These are phyloP conservation scores for Perca fluviatilis DNA, from an alignment of 2,113 vertebrate genomes.

Conservation along the genomic window DNA sequence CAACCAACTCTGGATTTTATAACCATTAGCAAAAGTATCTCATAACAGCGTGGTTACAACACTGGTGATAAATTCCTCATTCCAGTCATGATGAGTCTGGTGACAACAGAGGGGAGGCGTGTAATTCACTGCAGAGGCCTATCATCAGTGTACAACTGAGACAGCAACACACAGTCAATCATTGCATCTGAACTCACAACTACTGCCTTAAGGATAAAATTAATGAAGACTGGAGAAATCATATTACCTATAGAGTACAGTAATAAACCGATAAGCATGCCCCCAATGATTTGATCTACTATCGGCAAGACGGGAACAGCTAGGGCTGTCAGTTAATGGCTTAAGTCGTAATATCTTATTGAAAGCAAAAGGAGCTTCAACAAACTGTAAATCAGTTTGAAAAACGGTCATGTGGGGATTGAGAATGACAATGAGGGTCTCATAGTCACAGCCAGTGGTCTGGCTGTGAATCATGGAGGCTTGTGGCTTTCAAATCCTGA, in stretches of 20 bases:
- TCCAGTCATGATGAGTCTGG: slow-evolving; percentile 37
- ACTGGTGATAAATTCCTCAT: slow-evolving; percentile 48
- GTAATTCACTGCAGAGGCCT: slow-evolving; percentile 43
- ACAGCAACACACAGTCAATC: slow-evolving; percentile 26
- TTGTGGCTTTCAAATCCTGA: slow-evolving; percentile 14
- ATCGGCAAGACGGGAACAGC: background rate
- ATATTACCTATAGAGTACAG: slow-evolving; percentile 5
- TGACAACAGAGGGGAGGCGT: slow-evolving; percentile 35
- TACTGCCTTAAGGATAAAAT: slow-evolving; percentile 10
- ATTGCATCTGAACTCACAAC: slow-evolving; percentile 14
- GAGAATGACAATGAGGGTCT: slow-evolving; percentile 15
- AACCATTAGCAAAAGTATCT: slow-evolving; percentile 32
- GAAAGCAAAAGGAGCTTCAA: slow-evolving; percentile 12
- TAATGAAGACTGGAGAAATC: slow-evolving; percentile 4
- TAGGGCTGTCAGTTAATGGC: background rate
- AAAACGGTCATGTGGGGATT: slow-evolving; percentile 12
- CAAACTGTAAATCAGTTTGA: slow-evolving; percentile 30
- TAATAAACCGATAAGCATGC: slow-evolving; percentile 1
- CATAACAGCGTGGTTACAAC: slow-evolving; percentile 14
- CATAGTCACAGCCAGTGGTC: slow-evolving; percentile 34
- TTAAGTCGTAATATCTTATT: slow-evolving; percentile 8
- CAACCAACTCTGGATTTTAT: background rate
- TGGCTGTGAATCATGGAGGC: slow-evolving; percentile 34
- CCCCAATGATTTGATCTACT: background rate
- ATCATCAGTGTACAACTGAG: slow-evolving; percentile 37